Evolutionary conservation across 2,888 invertebrate genomes (phyloP), one percentile per base, ranked within the genome.

Genomic region (Pseudococcus viburni): DNA sequence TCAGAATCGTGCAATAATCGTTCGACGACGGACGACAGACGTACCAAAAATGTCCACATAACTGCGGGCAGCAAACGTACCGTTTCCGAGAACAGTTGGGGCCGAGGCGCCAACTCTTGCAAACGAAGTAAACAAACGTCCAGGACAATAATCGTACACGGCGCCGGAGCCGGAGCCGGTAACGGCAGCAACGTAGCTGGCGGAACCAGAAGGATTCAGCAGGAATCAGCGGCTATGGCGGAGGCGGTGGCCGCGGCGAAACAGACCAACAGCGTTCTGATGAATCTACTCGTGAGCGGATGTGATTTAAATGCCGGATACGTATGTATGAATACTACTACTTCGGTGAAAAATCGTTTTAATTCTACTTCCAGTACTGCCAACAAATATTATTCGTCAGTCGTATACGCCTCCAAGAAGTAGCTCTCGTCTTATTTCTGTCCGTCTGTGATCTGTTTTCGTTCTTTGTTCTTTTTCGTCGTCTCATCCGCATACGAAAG

Each of bases 221-320:
- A 51, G 17, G 77, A 89, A 89, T 59, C 33, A 55, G 86, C n/a
- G 89, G 64, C 42, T 6, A 86, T 86, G 68, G 87, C 77, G 26
- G 48, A 87, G 73, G 89, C 59, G 86, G 87, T 55, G 77, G 89
- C 86, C 19, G 26, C 26, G 26, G 26, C 26, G 1, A 93, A 93
- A 89, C 94, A 93, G 89, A 94, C 94, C 88, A 95, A 94, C 90
- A 96, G 96, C 92, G 98, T 98, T 91, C 94, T 98, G 91, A 96
- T 97, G 95, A 98, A 98, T 93, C 95, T 98, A 90, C 94, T 98
- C 93, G 96, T 98, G 93, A 97, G 96, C 94, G 98, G 98, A 91
- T 97, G 97, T 92, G 98, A 98, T 92, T 95, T 96, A 92, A 96
- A 96, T 93, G 96, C 97, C 90, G 98, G 98, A 90, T 98, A 98